phyloP scores from a whole-genome alignment of 2,113 vertebrate species.

The Ptilonorhynchus violaceus region DNA sequence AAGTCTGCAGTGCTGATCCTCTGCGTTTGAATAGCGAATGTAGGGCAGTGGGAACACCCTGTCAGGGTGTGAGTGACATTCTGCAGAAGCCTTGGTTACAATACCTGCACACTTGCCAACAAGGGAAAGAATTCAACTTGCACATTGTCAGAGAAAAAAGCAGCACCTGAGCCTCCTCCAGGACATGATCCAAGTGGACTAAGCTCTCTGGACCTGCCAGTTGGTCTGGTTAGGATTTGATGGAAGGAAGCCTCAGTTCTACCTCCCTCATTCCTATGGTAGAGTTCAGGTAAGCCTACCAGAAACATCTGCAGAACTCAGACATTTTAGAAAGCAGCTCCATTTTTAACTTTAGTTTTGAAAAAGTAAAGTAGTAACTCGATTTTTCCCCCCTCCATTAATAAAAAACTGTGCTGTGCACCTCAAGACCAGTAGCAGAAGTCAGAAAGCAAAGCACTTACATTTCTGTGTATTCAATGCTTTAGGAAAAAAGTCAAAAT shows the following conservation, averaged over 20 bases:
- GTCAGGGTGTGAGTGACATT: background rate
- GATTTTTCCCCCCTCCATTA: background rate
- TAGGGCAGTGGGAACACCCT: background rate
- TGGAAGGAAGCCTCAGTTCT: background rate
- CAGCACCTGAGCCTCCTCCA: background rate
- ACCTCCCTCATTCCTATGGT: background rate
- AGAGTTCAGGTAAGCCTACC: background rate
- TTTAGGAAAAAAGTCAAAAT: background rate
- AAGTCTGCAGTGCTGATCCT: background rate
- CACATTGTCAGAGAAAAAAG: background rate
- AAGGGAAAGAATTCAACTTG: background rate
- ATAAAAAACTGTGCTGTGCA: background rate
- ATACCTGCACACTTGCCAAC: background rate
- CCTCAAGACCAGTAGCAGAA: background rate
- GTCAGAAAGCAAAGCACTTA: background rate
- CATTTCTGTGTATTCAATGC: background rate
- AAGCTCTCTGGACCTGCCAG: background rate
- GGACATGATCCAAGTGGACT: rapidly evolving
- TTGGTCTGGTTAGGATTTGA: background rate
- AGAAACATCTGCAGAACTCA: background rate
- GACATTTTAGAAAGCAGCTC: background rate
- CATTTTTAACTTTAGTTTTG: background rate
- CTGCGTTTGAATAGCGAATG: background rate
- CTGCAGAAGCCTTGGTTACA: background rate
- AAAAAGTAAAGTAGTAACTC: background rate